These are phyloP conservation scores for Drosophila cardini DNA, from an alignment of 1,140 invertebrate genomes.

Conservation along the genomic window DNA sequence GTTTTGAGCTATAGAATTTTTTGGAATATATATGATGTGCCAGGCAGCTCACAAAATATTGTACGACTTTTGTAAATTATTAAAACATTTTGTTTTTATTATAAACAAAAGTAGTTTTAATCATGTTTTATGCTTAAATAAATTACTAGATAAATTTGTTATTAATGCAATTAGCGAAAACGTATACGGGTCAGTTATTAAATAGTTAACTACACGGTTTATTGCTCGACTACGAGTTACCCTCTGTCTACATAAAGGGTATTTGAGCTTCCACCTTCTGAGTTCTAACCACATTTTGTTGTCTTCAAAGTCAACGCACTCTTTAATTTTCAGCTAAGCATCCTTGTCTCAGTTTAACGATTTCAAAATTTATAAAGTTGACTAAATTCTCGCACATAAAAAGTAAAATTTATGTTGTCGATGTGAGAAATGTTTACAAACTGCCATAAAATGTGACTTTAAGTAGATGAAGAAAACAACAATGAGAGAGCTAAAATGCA, in stretches of 20 bases:
- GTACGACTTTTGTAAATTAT: conserved; percentile 18
- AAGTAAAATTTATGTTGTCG: conserved; percentile 29
- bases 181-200: background rate
- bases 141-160: conserved; percentile 7
- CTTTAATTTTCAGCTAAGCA: background rate
- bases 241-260: background rate
- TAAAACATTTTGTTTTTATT: conserved; percentile 6
- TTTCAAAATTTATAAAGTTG: conserved; percentile 8
- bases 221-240: background rate
- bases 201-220: background rate
- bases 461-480: conserved; percentile 9
- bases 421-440: conserved; percentile 40
- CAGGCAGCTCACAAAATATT: background rate
- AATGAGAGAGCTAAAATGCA: conserved; percentile 1
- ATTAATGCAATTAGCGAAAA: conserved; percentile 3
- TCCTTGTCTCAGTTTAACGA: background rate
- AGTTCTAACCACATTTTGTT: background rate
- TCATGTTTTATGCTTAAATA: background rate
- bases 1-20: conserved; percentile 24
- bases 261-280: background rate
- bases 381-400: conserved; percentile 11
- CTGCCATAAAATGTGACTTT: conserved; percentile 45
- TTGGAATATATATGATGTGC: conserved; percentile 23
- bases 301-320: conserved; percentile 7
- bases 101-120: conserved; percentile 21